Evolutionary conservation across 2,888 invertebrate genomes (phyloP).

Genomic region (Eurytoma adleriae): DNA sequence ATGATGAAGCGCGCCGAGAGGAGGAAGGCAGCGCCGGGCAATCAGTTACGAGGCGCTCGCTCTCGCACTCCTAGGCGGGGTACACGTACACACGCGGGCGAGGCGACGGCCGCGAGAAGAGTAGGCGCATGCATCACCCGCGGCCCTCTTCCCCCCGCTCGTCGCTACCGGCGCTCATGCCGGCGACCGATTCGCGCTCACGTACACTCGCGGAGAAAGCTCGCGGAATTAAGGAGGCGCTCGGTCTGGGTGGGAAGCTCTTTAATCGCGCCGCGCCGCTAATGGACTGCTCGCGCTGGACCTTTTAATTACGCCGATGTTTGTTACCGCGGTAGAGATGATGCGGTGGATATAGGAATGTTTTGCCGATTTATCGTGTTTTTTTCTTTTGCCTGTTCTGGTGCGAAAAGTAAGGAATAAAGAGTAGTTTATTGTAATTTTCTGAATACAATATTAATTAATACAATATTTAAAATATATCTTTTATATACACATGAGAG

Average conservation of each 20-base stretch:
- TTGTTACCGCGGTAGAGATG: too few species aligned
- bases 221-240: background rate
- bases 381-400: too few species aligned
- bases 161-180: background rate
- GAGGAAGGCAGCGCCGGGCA: constrained; percentile 57
- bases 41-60: constrained; percentile 57
- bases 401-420: too few species aligned
- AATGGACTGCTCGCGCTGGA: background rate
- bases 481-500: too few species aligned
- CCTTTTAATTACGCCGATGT: too few species aligned
- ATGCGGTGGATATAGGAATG: too few species aligned
- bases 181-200: background rate
- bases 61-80: constrained; percentile 37
- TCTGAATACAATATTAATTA: too few species aligned
- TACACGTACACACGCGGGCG: constrained; percentile 53
- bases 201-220: background rate
- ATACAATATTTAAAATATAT: too few species aligned
- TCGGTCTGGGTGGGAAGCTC: background rate
- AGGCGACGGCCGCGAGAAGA: constrained; percentile 56
- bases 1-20: constrained; percentile 54
- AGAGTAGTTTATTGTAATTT: too few species aligned
- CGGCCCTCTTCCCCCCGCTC: background rate
- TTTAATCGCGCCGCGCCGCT: too few species aligned
- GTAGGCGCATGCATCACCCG: constrained; percentile 58
- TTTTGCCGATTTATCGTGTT: too few species aligned